Evolutionary conservation across 2,113 vertebrate species (phyloP).

Genomic region (Acinonyx jubatus): DNA sequence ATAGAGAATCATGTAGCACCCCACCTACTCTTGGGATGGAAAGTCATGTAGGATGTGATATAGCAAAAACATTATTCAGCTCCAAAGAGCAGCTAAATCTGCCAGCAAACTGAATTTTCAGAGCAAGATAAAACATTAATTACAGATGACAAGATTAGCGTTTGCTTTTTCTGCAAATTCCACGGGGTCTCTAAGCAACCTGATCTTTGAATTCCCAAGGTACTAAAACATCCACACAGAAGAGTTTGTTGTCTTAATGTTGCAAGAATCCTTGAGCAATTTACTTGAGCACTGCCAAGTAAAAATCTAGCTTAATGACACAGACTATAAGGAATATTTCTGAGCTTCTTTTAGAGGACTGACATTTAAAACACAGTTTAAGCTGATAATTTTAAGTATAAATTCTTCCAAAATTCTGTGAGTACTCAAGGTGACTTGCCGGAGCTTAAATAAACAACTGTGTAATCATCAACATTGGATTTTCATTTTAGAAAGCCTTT

Average conservation of each 20-base stretch:
- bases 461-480: conserved; percentile 38
- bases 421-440: conserved; percentile 1
- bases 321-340: conserved; percentile 49
- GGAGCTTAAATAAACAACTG: conserved; percentile 49
- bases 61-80: conserved; percentile 35
- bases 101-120: conserved; percentile 70
- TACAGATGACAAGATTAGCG: conserved; percentile 79
- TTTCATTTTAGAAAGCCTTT: conserved; percentile 49
- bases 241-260: conserved; percentile 75
- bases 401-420: conserved; percentile 44
- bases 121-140: conserved; percentile 77
- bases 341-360: conserved; percentile 1
- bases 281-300: conserved; percentile 67
- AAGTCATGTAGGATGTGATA: background rate
- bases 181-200: conserved; percentile 69
- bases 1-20: background rate
- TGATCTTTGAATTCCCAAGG: conserved; percentile 76
- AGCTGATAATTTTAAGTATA: conserved; percentile 62
- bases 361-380: conserved; percentile 66
- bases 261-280: conserved; percentile 58
- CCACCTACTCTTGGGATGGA: background rate
- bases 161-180: conserved; percentile 78
- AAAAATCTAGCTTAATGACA: conserved; percentile 66
- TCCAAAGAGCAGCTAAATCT: conserved; percentile 56
- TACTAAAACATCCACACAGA: conserved; percentile 68